These are phyloP conservation scores for Metellina segmentata DNA, from an alignment of 2,888 invertebrate species.

Conservation along the genomic window DNA sequence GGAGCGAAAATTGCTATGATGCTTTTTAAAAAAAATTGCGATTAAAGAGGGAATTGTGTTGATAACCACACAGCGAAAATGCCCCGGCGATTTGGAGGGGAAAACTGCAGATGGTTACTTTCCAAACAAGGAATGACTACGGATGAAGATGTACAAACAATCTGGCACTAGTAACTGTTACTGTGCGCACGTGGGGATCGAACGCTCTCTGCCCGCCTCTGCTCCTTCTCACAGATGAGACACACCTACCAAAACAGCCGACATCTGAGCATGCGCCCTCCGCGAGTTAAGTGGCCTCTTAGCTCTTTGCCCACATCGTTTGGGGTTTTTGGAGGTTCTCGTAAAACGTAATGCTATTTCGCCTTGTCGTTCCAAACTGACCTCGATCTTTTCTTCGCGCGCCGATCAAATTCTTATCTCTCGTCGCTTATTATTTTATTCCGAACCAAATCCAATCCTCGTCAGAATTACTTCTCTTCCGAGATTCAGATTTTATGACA, in stretches of 20 bases:
- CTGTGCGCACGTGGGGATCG: constrained; percentile 68
- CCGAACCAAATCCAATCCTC: not conserved
- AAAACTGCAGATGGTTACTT: constrained; percentile 39
- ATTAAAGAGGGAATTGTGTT: not conserved
- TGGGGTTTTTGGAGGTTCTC: constrained; percentile 9
- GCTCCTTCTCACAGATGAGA: constrained; percentile 24
- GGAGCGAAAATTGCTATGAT: not conserved
- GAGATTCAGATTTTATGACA: too few relatives aligned
- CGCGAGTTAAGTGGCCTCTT: constrained; percentile 4
- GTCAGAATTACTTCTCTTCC: too few relatives aligned
- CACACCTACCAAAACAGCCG: constrained; percentile 76
- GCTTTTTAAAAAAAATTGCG: not conserved
- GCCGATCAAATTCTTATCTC: constrained; percentile 7
- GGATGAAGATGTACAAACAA: not conserved
- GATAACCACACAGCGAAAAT: not conserved
- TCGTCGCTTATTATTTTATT: not conserved
- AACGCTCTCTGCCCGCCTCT: constrained; percentile 5
- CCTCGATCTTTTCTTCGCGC: constrained; percentile 34
- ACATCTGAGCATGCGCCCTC: constrained; percentile 64
- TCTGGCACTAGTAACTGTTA: constrained; percentile 10
- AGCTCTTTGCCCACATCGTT: constrained; percentile 17
- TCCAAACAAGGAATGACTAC: constrained; percentile 46
- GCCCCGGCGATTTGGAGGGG: not conserved
- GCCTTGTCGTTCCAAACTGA: not conserved
- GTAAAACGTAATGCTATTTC: constrained; percentile 24